Percentiles rank a stretch among this genome's conserved stretches.
phyloP scores from a whole-genome alignment of 2,888 invertebrate genomes.

The Apomyelois bistriatella region DNA sequence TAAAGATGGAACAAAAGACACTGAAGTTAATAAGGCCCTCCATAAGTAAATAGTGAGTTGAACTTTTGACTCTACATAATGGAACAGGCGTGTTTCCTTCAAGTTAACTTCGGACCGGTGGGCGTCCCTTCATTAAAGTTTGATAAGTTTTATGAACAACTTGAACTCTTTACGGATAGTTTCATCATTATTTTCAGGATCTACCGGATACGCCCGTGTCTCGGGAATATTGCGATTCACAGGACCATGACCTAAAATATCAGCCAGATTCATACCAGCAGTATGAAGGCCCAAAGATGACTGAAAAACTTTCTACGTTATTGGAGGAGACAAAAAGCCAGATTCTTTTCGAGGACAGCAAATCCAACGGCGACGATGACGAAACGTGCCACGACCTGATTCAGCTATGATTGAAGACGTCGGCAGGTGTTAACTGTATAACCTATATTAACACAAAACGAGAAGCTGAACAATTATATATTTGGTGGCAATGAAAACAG shows the following conservation, averaged over 20 bases:
- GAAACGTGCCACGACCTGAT: constrained; percentile 6
- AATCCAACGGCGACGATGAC: constrained; percentile 34
- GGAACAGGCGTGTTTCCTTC: no score
- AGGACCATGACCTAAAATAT: constrained; percentile 34
- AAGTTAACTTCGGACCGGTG: no score
- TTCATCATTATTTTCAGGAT: constrained; percentile 31
- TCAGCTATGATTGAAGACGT: constrained; percentile 23
- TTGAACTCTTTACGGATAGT: no score
- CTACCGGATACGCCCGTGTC: constrained; percentile 28
- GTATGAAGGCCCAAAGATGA: constrained; percentile 18
- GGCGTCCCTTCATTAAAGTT: no score
- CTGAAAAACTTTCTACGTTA: constrained; percentile 40
- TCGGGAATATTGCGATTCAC: constrained; percentile 35
- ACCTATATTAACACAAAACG: neutral
- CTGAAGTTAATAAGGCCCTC: no score
- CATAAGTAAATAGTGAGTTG: no score
- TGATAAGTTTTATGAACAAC: no score
- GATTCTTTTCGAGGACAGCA: constrained; percentile 50
- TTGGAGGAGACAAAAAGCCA: constrained; percentile 63
- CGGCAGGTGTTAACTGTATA: neutral
- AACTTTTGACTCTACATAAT: no score
- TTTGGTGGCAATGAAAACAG: no score
- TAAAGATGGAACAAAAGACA: no score
- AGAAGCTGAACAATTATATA: no score
- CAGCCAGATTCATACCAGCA: constrained; percentile 17